phyloP scores from a whole-genome alignment of 2,888 invertebrate genomes.

The Drosophila helvetica region DNA sequence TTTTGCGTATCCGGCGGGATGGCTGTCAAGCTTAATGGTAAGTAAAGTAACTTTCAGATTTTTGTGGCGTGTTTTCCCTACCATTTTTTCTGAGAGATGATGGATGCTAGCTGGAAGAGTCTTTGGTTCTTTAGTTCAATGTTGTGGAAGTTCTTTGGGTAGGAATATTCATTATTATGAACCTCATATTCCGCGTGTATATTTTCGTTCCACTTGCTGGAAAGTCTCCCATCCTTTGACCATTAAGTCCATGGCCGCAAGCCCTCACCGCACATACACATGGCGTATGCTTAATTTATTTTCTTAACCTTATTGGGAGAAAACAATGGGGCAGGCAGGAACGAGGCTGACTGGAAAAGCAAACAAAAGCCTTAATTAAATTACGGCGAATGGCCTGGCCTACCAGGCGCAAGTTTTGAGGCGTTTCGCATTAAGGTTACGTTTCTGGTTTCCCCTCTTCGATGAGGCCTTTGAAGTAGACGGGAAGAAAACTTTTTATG shows the following conservation, averaged over 20 bases:
- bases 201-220: not conserved
- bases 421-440: conserved; percentile 32
- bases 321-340: conserved; percentile 22
- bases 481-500: conserved; percentile 49
- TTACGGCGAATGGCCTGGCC: conserved; percentile 45
- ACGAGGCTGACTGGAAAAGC: conserved; percentile 14
- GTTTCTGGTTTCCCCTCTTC: conserved; percentile 9
- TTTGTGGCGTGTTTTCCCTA: not conserved
- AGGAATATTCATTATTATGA: too few relatives aligned
- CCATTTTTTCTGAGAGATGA: not conserved
- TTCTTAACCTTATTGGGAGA: conserved; percentile 48
- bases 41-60: conserved; percentile 24
- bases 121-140: not conserved
- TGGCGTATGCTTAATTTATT: conserved; percentile 62
- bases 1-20: conserved; percentile 1
- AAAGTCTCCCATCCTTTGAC: not conserved
- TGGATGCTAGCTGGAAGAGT: conserved; percentile 4
- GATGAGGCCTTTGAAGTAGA: conserved; percentile 44
- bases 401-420: conserved; percentile 30
- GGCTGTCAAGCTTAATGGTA: conserved; percentile 28
- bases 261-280: conserved; percentile 28
- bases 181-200: not conserved
- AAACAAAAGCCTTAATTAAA: conserved; percentile 63
- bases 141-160: too few relatives aligned
- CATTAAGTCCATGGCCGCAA: not conserved